Evolutionary conservation across 2,113 vertebrate genomes (phyloP).

Genomic region (Pteruthius melanotis): DNA sequence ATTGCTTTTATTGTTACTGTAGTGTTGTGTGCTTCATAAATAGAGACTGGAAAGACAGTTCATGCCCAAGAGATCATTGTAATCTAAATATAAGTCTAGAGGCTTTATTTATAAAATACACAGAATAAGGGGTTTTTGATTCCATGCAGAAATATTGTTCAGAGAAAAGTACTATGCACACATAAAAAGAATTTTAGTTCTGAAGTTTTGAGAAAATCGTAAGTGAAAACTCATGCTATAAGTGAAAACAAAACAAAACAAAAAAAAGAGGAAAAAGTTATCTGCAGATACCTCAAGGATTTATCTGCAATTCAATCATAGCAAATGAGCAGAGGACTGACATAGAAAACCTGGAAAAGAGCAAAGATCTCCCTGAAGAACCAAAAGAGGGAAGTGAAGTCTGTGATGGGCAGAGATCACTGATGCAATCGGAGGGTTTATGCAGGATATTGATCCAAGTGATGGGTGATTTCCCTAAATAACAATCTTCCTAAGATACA

Average conservation of each 20-base stretch:
- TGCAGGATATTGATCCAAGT: neutral
- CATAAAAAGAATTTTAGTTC: neutral
- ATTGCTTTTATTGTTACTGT: constrained; percentile 20
- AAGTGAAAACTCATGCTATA: neutral
- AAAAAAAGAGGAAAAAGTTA: neutral
- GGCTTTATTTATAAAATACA: constrained; percentile 39
- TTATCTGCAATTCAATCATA: neutral
- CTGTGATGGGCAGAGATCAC: neutral
- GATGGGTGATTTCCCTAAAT: neutral
- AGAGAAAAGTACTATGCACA: neutral
- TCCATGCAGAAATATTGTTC: neutral
- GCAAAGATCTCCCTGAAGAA: neutral
- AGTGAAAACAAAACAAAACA: neutral
- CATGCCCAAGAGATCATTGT: constrained; percentile 39
- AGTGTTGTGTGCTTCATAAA: constrained; percentile 1
- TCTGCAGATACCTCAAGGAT: neutral
- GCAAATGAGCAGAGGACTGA: neutral
- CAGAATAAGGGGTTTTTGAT: neutral
- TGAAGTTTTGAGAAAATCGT: neutral
- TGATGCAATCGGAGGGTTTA: neutral
- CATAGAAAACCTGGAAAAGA: neutral
- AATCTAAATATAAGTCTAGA: constrained; percentile 46
- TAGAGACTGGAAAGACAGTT: constrained; percentile 22
- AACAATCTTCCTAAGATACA: neutral
- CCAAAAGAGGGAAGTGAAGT: neutral